Conservation (phyloP, 2,888 invertebrate species). For the Trissoscelio sp. region DNA sequence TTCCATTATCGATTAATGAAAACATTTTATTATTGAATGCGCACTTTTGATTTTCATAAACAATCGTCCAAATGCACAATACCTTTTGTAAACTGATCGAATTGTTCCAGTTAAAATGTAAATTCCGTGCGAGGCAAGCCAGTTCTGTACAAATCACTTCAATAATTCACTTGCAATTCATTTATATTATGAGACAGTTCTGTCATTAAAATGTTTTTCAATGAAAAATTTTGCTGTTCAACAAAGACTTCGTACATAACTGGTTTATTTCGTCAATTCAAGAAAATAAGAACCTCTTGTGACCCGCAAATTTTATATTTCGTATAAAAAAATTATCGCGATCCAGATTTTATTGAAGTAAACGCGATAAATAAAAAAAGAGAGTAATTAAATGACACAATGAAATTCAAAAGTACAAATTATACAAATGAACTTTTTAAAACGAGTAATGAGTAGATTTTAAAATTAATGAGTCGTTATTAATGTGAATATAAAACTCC, state of each 20-base stretch:
- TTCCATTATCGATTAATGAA: slow-evolving; percentile 10
- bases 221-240: background rate
- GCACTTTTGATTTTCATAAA: slow-evolving; percentile 27
- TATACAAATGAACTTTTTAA: slow-evolving; percentile 30
- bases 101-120: slow-evolving; percentile 10
- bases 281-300: slow-evolving; percentile 25
- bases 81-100: slow-evolving; percentile 31
- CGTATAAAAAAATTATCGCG: background rate
- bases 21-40: slow-evolving; percentile 4
- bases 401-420: slow-evolving; percentile 49
- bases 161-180: background rate
- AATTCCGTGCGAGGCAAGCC: slow-evolving; percentile 10
- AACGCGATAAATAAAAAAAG: background rate
- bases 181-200: background rate
- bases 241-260: slow-evolving; percentile 9
- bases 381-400: background rate
- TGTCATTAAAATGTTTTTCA: background rate
- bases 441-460: slow-evolving; percentile 26
- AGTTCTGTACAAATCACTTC: slow-evolving; percentile 19
- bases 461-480: slow-evolving; percentile 5
- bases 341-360: slow-evolving; percentile 4
- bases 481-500: slow-evolving; percentile 42
- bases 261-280: background rate
- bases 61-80: slow-evolving; percentile 42
- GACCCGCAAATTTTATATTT: slow-evolving; percentile 49